These are phyloP conservation scores for Potamilus streckersoni DNA, from an alignment of 1,140 invertebrate species.

Conservation along the genomic window DNA sequence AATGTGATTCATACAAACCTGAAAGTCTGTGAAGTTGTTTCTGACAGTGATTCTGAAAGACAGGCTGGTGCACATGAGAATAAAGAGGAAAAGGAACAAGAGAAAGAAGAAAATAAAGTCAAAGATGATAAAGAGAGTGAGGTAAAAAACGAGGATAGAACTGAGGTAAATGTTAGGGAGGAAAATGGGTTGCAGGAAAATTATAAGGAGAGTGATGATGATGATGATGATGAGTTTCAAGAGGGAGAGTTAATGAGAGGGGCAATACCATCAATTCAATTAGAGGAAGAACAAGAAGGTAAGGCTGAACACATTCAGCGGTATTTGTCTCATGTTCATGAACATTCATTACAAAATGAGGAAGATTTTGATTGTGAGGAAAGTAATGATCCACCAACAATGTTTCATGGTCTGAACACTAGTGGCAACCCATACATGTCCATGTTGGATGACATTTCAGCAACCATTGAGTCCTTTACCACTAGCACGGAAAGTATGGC, in stretches of 20 bases:
- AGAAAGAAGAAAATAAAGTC: neutral
- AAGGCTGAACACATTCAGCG: constrained; percentile 32
- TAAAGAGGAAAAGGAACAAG: neutral
- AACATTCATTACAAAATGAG: constrained; percentile 26
- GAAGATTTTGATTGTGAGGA: constrained; percentile 12
- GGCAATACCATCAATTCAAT: neutral
- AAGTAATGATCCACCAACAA: neutral
- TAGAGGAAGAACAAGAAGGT: constrained; percentile 22
- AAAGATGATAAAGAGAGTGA: neutral
- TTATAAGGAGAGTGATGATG: neutral
- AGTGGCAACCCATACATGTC: neutral
- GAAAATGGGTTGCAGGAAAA: neutral
- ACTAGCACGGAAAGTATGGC: constrained; percentile 23
- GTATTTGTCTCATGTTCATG: constrained; percentile 30
- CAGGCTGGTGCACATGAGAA: neutral
- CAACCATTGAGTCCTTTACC: constrained; percentile 20
- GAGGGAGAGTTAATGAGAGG: neutral
- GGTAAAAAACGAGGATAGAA: neutral
- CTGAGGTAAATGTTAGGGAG: neutral
- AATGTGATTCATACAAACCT: too few species aligned
- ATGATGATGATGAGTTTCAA: neutral
- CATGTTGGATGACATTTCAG: constrained; percentile 20
- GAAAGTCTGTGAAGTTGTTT: too few species aligned
- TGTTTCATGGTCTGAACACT: too few species aligned
- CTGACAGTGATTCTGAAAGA: too few species aligned